Evolutionary conservation across 2,888 invertebrate species (phyloP), one percentile per base, ranked within the genome.

Genomic region (Eristalis arbustorum): DNA sequence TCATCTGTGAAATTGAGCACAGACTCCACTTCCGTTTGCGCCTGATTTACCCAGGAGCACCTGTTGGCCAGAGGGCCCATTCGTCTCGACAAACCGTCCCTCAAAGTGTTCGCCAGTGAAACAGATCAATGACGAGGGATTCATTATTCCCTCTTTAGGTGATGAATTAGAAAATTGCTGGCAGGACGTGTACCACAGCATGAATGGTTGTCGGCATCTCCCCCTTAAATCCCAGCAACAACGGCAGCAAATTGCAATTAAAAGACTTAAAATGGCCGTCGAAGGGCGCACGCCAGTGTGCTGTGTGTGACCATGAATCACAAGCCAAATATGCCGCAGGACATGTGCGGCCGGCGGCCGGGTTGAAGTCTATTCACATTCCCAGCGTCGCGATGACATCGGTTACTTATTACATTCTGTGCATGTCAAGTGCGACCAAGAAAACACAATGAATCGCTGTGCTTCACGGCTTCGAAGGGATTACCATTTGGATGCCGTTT

Each of bases 391-490:
- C 31, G 31, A 10, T 31, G 8, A 8, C 64, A 22, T 77, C 11
- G 69, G 11, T 57, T n/a, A n/a, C 63, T 64, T 77, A 77, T 77
- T 71, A 69, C 69, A 64, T 56, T 71, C 40, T 57, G 57, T 71
- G 69, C 69, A 71, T 77, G 68, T 18, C 37, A 69, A 77, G 25
- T 76, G 40, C 11, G 14, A 25, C 49, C 49, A 8, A 49, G 49
- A 28, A 22, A 57, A 68, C 25, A 61, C 56, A 68, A 49, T 49
- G 49, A 49, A 8, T 49, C 49, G 18, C 18, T 8, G 8, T 8
- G 18, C 49, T 49, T 18, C 18, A 18, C 8, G n/a, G 6, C 18
- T n/a, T 49, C 49, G 4, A n/a, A 49, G 49, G 18, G 49, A 18
- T 18, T 49, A 18, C 10, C 49, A 18, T 18, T 49, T 8, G 18